Evolutionary conservation across 2,888 invertebrate genomes (phyloP).

Genomic region (Dicycla oo): DNA sequence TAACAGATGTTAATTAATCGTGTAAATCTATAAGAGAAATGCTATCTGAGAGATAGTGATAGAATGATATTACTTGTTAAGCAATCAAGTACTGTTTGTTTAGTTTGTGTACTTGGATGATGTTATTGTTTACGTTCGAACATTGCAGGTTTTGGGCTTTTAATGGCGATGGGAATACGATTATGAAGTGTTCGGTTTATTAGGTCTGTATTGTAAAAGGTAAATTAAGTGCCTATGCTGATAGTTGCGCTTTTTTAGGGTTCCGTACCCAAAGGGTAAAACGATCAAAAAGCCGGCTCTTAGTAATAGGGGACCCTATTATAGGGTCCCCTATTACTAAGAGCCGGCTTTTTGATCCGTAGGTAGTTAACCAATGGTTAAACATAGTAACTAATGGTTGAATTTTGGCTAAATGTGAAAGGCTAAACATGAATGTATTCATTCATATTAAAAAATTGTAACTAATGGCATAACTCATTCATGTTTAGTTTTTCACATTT

Average conservation of each 20-base stretch:
- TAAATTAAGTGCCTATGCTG: neutral
- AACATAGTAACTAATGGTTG: too few relatives aligned
- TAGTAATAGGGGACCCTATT: too few relatives aligned
- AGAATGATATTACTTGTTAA: constrained; percentile 70
- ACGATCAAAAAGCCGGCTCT: too few relatives aligned
- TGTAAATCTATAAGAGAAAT: constrained; percentile 79
- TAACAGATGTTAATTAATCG: constrained; percentile 88
- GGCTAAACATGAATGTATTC: too few relatives aligned
- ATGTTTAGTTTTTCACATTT: too few relatives aligned
- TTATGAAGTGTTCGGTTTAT: constrained; percentile 29
- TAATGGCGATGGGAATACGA: constrained; percentile 14
- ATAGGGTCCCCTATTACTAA: too few relatives aligned
- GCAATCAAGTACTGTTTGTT: constrained; percentile 63
- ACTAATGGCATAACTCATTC: too few relatives aligned
- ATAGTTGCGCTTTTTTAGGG: constrained; percentile 1
- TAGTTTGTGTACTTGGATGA: constrained; percentile 32
- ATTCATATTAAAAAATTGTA: too few relatives aligned
- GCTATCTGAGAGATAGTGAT: constrained; percentile 65
- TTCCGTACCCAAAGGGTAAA: too few relatives aligned
- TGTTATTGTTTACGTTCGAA: constrained; percentile 41
- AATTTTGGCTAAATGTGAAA: too few relatives aligned
- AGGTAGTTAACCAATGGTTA: too few relatives aligned
- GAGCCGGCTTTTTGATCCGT: too few relatives aligned
- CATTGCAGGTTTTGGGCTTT: constrained; percentile 27
- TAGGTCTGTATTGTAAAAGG: neutral